phyloP scores from a whole-genome alignment of 2,797 vertebrate genomes.

The Holocentrus rufus region DNA sequence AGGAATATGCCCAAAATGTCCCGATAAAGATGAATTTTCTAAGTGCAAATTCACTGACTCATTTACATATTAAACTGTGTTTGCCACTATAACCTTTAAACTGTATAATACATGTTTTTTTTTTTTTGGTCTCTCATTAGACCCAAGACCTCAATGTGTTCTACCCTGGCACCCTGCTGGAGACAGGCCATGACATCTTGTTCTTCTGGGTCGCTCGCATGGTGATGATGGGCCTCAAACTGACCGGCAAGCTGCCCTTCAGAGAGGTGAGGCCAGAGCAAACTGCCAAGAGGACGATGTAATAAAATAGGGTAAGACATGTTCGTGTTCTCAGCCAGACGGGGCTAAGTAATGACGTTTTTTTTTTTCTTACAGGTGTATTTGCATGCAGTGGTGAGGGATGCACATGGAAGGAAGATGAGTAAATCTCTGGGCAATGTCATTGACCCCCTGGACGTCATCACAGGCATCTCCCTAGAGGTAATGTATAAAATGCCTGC shows the following conservation, averaged over 20 bases:
- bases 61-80: constrained; percentile 4
- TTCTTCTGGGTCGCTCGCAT: constrained; percentile 97
- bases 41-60: background rate
- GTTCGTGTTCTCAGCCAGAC: background rate
- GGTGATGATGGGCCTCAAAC: constrained; percentile 94
- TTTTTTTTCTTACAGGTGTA: constrained; percentile 84
- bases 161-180: constrained; percentile 91
- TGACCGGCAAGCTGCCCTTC: constrained; percentile 91
- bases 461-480: constrained; percentile 90
- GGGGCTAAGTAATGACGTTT: background rate
- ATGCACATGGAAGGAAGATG: constrained; percentile 94
- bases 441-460: constrained; percentile 93
- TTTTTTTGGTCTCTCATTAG: constrained; percentile 62
- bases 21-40: too few relatives aligned
- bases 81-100: background rate
- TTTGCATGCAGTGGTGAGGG: constrained; percentile 91
- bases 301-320: background rate
- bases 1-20: too few relatives aligned
- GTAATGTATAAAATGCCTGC: constrained; percentile 69
- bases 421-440: constrained; percentile 96
- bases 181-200: constrained; percentile 94
- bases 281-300: background rate
- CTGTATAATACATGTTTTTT: background rate
- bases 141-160: constrained; percentile 88
- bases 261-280: constrained; percentile 81